These are phyloP conservation scores for Ostrea denselamellosa DNA, from an alignment of 1,140 invertebrate genomes.

Conservation along the genomic window DNA sequence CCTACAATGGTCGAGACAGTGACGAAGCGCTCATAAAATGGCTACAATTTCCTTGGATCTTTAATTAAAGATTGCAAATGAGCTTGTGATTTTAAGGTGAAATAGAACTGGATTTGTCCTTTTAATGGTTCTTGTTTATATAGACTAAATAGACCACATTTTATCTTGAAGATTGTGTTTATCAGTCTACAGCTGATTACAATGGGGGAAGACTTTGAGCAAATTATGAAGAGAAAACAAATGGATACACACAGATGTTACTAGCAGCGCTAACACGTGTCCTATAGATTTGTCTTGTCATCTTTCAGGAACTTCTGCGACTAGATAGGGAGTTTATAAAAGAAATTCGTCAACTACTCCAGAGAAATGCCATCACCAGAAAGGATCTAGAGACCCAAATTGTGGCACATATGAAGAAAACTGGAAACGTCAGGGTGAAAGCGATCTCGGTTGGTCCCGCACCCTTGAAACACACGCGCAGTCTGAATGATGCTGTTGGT, in stretches of 20 bases:
- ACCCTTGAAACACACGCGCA: slow-evolving; percentile 49
- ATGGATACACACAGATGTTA: slow-evolving; percentile 12
- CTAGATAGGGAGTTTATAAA: slow-evolving; percentile 40
- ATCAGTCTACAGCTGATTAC: slow-evolving; percentile 15
- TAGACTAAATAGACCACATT: slow-evolving; percentile 22
- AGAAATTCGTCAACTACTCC: slow-evolving; percentile 1
- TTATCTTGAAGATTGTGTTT: slow-evolving; percentile 34
- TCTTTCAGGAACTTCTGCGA: slow-evolving; percentile 36
- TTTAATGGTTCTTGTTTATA: not conserved
- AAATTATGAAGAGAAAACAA: slow-evolving; percentile 31
- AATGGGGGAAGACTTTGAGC: slow-evolving; percentile 30
- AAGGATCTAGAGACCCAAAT: slow-evolving; percentile 16
- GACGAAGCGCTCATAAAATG: not conserved
- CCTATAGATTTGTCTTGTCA: not conserved
- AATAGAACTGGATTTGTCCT: not conserved
- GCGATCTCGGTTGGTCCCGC: slow-evolving; percentile 55
- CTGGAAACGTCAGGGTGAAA: slow-evolving; percentile 44
- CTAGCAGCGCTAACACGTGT: slow-evolving; percentile 9
- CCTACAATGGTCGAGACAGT: not conserved
- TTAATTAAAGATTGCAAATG: slow-evolving; percentile 17
- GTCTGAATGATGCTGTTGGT: slow-evolving; percentile 55
- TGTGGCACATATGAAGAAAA: slow-evolving; percentile 57
- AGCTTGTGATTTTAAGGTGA: slow-evolving; percentile 21
- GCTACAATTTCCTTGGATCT: not conserved
- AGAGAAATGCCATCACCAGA: slow-evolving; percentile 7